Evolutionary conservation across 2,888 invertebrate species (phyloP).

Genomic region (Callyntrura sp.): DNA sequence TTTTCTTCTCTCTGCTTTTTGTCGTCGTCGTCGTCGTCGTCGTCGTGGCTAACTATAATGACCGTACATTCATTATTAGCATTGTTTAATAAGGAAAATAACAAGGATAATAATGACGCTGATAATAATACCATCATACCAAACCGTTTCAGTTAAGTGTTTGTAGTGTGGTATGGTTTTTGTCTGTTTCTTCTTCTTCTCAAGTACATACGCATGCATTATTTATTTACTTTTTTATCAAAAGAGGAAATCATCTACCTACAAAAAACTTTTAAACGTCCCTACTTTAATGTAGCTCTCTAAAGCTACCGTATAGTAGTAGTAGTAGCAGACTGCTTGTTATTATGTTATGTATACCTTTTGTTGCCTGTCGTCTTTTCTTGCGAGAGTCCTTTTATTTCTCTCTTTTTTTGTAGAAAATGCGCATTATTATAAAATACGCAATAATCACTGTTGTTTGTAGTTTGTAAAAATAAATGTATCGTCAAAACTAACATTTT

Average conservation of each 20-base stretch:
- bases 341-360: no score
- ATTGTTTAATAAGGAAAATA: constrained; percentile 25
- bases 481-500: constrained; percentile 3
- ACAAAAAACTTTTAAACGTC: not conserved
- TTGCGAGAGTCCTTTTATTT: not conserved
- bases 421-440: not conserved
- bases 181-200: not conserved
- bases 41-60: constrained; percentile 37
- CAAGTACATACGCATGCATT: constrained; percentile 20
- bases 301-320: no score
- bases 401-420: not conserved
- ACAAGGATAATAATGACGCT: constrained; percentile 1
- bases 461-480: constrained; percentile 22
- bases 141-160: constrained; percentile 17
- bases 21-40: no score
- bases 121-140: not conserved
- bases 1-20: not conserved
- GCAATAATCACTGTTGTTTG: constrained; percentile 18
- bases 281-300: no score
- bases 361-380: not conserved
- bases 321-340: no score
- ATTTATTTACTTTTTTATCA: constrained; percentile 57
- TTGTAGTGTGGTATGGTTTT: not conserved
- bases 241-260: constrained; percentile 71
- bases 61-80: constrained; percentile 46